Conservation (phyloP, 1,140 invertebrate species). For the Musca domestica region DNA sequence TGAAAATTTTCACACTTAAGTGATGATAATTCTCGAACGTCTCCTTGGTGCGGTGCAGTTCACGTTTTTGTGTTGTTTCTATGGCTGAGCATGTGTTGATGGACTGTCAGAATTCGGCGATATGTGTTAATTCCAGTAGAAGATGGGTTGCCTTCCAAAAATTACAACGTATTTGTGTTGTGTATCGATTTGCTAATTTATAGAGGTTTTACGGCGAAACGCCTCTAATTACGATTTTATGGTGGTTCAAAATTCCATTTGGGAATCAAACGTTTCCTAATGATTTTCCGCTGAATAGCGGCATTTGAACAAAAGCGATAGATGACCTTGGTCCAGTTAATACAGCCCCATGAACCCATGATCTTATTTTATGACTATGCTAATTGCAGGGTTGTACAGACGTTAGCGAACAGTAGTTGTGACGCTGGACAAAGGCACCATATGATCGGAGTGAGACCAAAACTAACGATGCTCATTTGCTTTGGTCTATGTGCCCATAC, state of each 20-base stretch:
- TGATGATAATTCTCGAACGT: slow-evolving; percentile 9
- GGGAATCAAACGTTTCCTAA: too few relatives aligned
- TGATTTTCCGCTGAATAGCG: too few relatives aligned
- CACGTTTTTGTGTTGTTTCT: too few relatives aligned
- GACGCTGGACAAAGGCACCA: background rate
- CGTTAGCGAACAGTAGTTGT: slow-evolving; percentile 4
- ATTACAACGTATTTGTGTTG: background rate
- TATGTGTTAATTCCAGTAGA: slow-evolving; percentile 7
- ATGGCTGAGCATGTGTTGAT: too few relatives aligned
- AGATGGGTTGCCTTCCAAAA: background rate
- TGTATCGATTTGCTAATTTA: slow-evolving; percentile 16
- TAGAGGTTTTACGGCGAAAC: background rate
- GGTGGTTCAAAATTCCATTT: background rate
- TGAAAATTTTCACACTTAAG: slow-evolving; percentile 22
- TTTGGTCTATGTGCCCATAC: too few relatives aligned
- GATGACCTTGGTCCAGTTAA: too few relatives aligned
- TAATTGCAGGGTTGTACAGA: slow-evolving; percentile 3
- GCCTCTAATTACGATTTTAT: slow-evolving; percentile 21
- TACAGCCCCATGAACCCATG: too few relatives aligned
- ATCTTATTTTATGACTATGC: slow-evolving; percentile 4
- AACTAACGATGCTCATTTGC: too few relatives aligned
- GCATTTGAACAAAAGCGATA: too few relatives aligned
- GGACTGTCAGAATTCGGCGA: background rate
- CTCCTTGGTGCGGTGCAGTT: too few relatives aligned
- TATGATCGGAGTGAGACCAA: too few relatives aligned